Evolutionary conservation across 2,113 vertebrate species (phyloP), one percentile per base, ranked within the genome.

Genomic region (Meleagris gallopavo): DNA sequence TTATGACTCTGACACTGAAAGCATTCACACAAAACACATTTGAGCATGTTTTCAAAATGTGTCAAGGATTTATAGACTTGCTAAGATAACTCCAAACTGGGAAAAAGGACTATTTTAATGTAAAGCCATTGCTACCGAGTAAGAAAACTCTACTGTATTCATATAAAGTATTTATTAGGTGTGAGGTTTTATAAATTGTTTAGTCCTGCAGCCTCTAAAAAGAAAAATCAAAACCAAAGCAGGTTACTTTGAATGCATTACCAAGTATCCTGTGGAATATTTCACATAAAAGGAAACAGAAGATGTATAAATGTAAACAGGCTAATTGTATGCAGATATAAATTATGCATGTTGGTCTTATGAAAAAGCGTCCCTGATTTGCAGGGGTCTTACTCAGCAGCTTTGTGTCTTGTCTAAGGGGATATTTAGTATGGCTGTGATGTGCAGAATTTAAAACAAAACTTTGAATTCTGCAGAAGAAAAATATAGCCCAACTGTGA

Each of bases 301-400:
- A 98, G 97, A 97, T 97, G 97, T 97, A 97, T 97, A 97, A 98
- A 98, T 98, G 97, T 98, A 98, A 98, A 98, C 98, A 98, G 98
- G 97, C 98, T 98, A 98, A 98, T 98, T 98, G 97, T 98, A 98
- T 98, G 97, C 98, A 98, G 97, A 96, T 96, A 98, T 98, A 98
- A 98, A 98, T 98, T 98, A 98, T 98, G 98, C 97, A 98, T 98
- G 97, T 95, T 98, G 97, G 95, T 95, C 96, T 98, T 98, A 98
- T 97, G 97, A 98, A 98, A 98, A 98, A 98, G 96, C 97, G 95
- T 97, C 81, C 93, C 97, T 98, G 97, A 97, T 98, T 98, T 98
- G 97, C 97, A 98, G 96, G 94, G 96, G 91, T 97, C 98, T 98
- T 98, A 98, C 98, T 98, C 98, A 98, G 98, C 98, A 98, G 93